Conservation (phyloP, 2,888 invertebrate genomes). For the Aplocera efformata region DNA sequence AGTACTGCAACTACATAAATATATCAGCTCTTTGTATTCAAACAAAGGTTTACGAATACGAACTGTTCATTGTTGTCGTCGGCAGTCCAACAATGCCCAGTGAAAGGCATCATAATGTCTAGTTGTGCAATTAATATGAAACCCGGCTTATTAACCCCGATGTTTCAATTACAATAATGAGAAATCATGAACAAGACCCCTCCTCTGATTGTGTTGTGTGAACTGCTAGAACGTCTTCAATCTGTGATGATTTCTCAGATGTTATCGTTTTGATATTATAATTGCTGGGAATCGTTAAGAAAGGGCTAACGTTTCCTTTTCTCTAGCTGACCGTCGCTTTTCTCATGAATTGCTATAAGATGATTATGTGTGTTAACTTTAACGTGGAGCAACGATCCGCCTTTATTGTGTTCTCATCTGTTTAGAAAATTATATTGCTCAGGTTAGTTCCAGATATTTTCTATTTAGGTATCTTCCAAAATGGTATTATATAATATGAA, state of each 20-base stretch:
- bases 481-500: neutral
- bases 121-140: conserved; percentile 62
- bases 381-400: conserved; percentile 3
- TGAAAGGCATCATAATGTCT: conserved; percentile 58
- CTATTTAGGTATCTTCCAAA: neutral
- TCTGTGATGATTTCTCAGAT: conserved; percentile 32
- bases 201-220: conserved; percentile 37
- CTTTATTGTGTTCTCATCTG: conserved; percentile 11
- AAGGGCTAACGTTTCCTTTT: conserved; percentile 3
- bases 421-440: neutral
- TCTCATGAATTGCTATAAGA: conserved; percentile 1
- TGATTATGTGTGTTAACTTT: neutral
- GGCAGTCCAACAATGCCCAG: conserved; percentile 44
- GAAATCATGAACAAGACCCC: conserved; percentile 45
- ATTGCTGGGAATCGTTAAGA: conserved; percentile 16
- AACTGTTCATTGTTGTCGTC: conserved; percentile 47
- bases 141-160: conserved; percentile 56
- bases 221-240: conserved; percentile 35
- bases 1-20: conserved; percentile 13
- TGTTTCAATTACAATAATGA: conserved; percentile 55
- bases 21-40: conserved; percentile 19
- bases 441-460: too few relatives aligned
- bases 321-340: conserved; percentile 6
- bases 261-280: conserved; percentile 22
- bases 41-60: conserved; percentile 30